Base-by-base conservation (phyloP, 2,888 invertebrate genomes). In the Stratiomys singularior region DNA sequence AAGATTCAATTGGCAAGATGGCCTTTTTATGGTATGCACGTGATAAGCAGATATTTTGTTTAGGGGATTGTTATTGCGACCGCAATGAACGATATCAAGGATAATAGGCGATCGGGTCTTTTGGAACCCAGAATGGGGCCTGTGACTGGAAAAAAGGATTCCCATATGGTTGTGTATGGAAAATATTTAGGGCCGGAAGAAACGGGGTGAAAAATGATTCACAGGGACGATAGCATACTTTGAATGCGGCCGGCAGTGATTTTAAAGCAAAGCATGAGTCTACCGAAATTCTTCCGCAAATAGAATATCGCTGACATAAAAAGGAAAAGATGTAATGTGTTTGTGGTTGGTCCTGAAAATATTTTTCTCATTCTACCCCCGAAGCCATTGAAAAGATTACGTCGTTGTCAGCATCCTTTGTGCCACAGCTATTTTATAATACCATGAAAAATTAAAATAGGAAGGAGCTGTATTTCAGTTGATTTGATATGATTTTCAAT, bases 21-120 rank as follows among this genome's bases (percentile, higher is more conserved):
- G 72, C 21, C 23, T 72, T 72, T 72, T 21, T 72, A 72, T 58
- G 58, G 72, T 18, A 21, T 72, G 72, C 72, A 72, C 56, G 58
- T 72, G 72, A 72, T 72, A 72, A 72, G 72, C 72, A 72, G 72
- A 72, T 72, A 72, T 72, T 72, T 72, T 72, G 56, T 56, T 72
- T 72, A 28, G 58, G n/a, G 25, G 56, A 72, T 72, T 72, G 72
- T 72, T 72, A 72, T 58, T 56, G 30, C 56, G n/a, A 30, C 72
- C 72, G 23, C 72, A 72, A 72, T 72, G 72, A 58, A 58, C 58
- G 72, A 30, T 58, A 72, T 58, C 72, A 58, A 72, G 58, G 56
- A 72, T 72, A 72, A 72, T 58, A 30, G 72, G 13, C 56, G 58
- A 72, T 72, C 72, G 56, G 58, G 72, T 23, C 72, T 28, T 28